Evolutionary conservation across 30 jellyfish, hydroid and myxozoan genomes (phyloP), one percentile per base, ranked within the genome.

Genomic region (Catostylus mosaicus): DNA sequence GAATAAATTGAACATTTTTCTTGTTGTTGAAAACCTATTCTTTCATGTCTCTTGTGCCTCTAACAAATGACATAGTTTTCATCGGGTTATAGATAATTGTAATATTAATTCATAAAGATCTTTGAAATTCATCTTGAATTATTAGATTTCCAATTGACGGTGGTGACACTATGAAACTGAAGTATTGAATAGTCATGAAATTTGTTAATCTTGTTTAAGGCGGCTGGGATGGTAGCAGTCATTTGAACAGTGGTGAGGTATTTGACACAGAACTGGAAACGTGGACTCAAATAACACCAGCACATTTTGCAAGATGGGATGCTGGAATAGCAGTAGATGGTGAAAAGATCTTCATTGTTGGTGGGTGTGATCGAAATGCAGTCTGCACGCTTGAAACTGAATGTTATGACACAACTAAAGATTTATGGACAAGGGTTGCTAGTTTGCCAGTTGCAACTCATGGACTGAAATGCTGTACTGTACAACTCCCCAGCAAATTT

Each of bases 171-270:
- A n/a, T n/a, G n/a, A n/a, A n/a, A n/a, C n/a, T n/a, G n/a, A n/a
- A n/a, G n/a, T n/a, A n/a, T n/a, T n/a, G n/a, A n/a, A n/a, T n/a
- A n/a, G n/a, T n/a, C n/a, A n/a, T n/a, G n/a, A n/a, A n/a, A n/a
- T n/a, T n/a, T 18, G 20, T 30, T 9, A 29, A 18, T 26, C 14
- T 30, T 46, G 47, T 34, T 68, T 0, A 43, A 92, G 98, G 98
- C 73, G 98, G 98, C 83, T 92, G 98, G 98, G 98, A 92, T 67
- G 98, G 98, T n/a, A 86, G 88, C 12, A 92, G 71, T 45, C 98
- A 92, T 78, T 70, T 92, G 77, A 86, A 87, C 73, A 77, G 97
- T 32, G 98, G 94, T 64, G 98, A 92, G 35, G 91, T 81, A 20
- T 92, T 78, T 62, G 87, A 92, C 67, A 84, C 96, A 6, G 98